phyloP scores from a whole-genome alignment of 1,140 invertebrate genomes.

The Homalodisca vitripennis region DNA sequence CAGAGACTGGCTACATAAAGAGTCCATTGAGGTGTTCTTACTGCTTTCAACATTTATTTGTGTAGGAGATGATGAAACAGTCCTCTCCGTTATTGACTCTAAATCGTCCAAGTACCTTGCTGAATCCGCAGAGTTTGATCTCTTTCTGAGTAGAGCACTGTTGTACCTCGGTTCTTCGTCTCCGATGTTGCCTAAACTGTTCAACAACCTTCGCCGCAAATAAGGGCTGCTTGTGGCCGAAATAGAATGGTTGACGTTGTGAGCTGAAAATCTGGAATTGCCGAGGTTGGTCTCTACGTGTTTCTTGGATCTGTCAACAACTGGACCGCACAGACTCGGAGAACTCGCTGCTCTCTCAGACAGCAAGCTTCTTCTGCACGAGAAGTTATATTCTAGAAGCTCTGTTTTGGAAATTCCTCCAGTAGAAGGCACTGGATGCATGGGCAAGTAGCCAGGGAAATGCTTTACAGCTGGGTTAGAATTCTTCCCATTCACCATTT shows the following conservation, averaged over 20 bases:
- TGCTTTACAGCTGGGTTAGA: constrained; percentile 19
- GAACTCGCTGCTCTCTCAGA: constrained; percentile 64
- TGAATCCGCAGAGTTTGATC: constrained; percentile 72
- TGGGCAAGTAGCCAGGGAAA: constrained; percentile 40
- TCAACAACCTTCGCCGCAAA: constrained; percentile 55
- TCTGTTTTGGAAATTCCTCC: constrained; percentile 21
- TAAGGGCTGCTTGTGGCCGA: constrained; percentile 54
- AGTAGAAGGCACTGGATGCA: constrained; percentile 33
- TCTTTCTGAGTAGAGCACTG: neutral
- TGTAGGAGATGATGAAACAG: constrained; percentile 34
- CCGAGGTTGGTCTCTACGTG: constrained; percentile 53
- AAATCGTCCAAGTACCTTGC: constrained; percentile 61
- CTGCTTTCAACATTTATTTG: constrained; percentile 29
- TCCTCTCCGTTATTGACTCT: constrained; percentile 45
- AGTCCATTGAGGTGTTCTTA: constrained; percentile 37
- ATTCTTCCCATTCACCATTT: neutral
- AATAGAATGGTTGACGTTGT: constrained; percentile 44
- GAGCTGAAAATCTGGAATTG: too few relatives aligned
- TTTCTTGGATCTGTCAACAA: constrained; percentile 52
- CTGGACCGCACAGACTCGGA: constrained; percentile 53
- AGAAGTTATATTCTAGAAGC: constrained; percentile 15
- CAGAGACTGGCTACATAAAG: constrained; percentile 33
- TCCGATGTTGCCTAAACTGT: constrained; percentile 63
- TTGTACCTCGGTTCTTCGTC: constrained; percentile 43
- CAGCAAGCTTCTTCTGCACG: constrained; percentile 31